phyloP scores from a whole-genome alignment of 2,797 vertebrate species.

The Gymnopithys bicolor region DNA sequence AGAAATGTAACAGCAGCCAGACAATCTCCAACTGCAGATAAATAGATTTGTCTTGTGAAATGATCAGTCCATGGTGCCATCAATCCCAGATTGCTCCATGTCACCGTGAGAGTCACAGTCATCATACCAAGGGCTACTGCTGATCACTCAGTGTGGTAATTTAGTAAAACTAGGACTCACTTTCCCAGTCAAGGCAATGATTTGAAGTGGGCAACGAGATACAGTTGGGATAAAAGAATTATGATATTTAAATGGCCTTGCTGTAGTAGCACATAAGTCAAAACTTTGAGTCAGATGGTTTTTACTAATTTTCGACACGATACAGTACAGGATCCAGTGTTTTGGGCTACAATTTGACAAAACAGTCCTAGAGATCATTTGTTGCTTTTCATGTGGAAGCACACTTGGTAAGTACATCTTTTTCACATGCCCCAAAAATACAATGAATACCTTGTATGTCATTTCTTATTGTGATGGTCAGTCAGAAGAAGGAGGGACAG shows the following conservation, averaged over 20 bases:
- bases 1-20: not conserved
- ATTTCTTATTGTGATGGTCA: not conserved
- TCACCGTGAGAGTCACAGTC: not conserved
- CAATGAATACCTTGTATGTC: not conserved
- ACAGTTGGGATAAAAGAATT: not conserved
- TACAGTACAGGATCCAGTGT: not conserved
- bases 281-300: not conserved
- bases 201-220: not conserved
- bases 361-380: not conserved
- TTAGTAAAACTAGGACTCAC: not conserved
- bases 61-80: not conserved
- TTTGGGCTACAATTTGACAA: not conserved
- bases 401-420: not conserved
- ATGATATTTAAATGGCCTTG: not conserved
- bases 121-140: not conserved
- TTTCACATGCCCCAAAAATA: not conserved
- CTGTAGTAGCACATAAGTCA: not conserved
- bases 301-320: not conserved
- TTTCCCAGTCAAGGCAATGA: not conserved
- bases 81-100: not conserved
- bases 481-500: not conserved
- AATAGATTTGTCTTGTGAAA: not conserved
- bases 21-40: not conserved
- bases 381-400: not conserved
- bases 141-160: rapidly evolving